Percentiles rank a stretch among this genome's conserved stretches.
Conservation (phyloP, 2,797 vertebrate species). For the Phalanger gymnotis region DNA sequence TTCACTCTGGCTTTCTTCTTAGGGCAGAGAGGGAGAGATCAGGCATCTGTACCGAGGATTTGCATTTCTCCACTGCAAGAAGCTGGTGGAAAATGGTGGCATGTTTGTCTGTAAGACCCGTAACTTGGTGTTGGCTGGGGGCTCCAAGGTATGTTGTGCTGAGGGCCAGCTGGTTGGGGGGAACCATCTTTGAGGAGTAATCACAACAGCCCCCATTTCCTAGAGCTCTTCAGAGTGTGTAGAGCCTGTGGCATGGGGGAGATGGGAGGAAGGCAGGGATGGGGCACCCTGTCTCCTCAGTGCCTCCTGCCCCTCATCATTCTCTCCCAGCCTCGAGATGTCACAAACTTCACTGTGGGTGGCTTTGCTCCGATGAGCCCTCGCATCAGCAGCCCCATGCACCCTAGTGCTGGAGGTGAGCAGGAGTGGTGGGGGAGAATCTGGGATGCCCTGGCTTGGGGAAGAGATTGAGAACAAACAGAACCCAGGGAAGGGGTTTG, state of each 20-base stretch:
- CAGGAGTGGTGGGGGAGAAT: not conserved
- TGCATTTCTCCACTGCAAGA: conserved; percentile 98
- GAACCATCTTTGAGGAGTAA: not conserved
- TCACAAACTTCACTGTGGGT: conserved; percentile 94
- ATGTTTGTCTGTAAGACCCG: conserved; percentile 97
- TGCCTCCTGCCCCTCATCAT: not conserved
- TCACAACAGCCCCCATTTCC: not conserved
- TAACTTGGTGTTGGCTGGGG: conserved; percentile 93
- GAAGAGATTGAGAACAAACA: too few relatives aligned
- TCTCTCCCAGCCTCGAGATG: conserved; percentile 90
- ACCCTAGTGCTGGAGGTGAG: conserved; percentile 87
- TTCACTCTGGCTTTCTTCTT: not conserved
- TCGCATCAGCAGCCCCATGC: conserved; percentile 96
- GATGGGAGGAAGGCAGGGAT: not conserved
- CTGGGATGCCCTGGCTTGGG: too few relatives aligned
- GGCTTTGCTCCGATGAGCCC: conserved; percentile 96
- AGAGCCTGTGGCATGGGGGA: not conserved
- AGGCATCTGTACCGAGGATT: conserved; percentile 94
- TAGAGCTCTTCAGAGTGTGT: not conserved
- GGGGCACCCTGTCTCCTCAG: too few relatives aligned
- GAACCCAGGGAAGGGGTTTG: not conserved
- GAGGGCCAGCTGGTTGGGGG: not conserved
- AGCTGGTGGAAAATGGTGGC: conserved; percentile 97
- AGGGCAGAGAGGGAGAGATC: conserved; percentile 96
- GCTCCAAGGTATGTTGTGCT: conserved; percentile 90